phyloP scores from a whole-genome alignment of 2,888 invertebrate species.

The Dascillus cervinus region DNA sequence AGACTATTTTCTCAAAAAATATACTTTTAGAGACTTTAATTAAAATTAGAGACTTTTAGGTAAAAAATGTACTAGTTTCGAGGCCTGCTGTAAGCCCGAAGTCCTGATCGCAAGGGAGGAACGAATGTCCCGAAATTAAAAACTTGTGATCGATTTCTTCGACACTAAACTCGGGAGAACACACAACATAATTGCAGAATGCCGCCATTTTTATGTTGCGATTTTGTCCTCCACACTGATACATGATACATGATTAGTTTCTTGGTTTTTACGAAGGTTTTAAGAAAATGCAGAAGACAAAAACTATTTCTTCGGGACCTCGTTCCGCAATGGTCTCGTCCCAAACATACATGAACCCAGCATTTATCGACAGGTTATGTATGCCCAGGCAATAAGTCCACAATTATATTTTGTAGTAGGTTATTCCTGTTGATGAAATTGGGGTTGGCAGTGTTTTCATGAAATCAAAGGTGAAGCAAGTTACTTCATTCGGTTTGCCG shows the following conservation, averaged over 20 bases:
- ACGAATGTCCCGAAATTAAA: too few species aligned
- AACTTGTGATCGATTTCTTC: too few species aligned
- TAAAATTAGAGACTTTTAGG: too few species aligned
- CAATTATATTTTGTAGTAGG: conserved; percentile 22
- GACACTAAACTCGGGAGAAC: too few species aligned
- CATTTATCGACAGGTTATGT: conserved; percentile 10
- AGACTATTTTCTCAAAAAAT: too few species aligned
- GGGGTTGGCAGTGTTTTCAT: background rate
- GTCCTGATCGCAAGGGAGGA: too few species aligned
- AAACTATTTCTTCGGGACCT: conserved; percentile 28
- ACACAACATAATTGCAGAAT: conserved; percentile 19
- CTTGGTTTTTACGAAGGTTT: conserved; percentile 15
- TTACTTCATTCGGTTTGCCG: background rate
- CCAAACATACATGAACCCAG: conserved; percentile 18
- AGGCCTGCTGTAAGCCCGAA: too few species aligned
- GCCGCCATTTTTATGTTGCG: conserved; percentile 24
- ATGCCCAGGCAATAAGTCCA: conserved; percentile 20
- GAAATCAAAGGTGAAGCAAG: background rate
- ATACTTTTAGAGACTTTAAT: too few species aligned
- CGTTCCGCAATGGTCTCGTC: conserved; percentile 23
- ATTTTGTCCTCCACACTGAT: conserved; percentile 22
- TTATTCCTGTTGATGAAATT: background rate
- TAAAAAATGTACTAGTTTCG: too few species aligned
- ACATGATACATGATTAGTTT: conserved; percentile 18
- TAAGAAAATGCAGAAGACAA: conserved; percentile 21